A percentile compares a stretch with the other conserved stretches of the same genome.
Conservation (phyloP, 2,888 invertebrate genomes). For the Brachyopa scutellaris region DNA sequence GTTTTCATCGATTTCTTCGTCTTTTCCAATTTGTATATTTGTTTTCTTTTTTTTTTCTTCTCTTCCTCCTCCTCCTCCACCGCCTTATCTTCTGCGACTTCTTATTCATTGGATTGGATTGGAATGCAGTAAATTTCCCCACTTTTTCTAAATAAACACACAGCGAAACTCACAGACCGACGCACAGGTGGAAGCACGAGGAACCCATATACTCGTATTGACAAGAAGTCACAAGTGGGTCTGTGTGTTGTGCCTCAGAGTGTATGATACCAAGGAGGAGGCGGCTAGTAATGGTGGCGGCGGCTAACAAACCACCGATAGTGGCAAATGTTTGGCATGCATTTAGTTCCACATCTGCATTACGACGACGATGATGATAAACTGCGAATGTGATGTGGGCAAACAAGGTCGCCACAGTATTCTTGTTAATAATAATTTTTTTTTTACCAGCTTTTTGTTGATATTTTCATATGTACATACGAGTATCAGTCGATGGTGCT, state of each 20-base stretch:
- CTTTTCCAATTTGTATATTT: conserved; percentile 19
- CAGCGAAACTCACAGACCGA: conserved; percentile 26
- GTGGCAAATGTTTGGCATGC: conserved; percentile 53
- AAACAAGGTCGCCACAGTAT: conserved; percentile 62
- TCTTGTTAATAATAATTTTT: conserved; percentile 34
- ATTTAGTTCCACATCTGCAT: conserved; percentile 57
- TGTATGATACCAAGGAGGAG: not conserved
- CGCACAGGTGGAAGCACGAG: not conserved
- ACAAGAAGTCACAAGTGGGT: conserved; percentile 66
- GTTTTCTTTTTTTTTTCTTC: conserved; percentile 31
- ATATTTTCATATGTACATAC: not conserved
- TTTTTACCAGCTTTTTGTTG: not conserved
- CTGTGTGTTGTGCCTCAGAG: conserved; percentile 27
- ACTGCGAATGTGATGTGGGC: conserved; percentile 46
- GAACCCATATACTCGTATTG: conserved; percentile 26
- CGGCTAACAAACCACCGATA: too few species aligned
- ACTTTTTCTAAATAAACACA: conserved; percentile 54
- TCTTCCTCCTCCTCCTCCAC: not conserved
- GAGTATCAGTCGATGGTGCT: not conserved
- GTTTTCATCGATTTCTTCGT: conserved; percentile 34
- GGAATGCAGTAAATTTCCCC: conserved; percentile 69
- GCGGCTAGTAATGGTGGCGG: not conserved
- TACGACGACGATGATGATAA: conserved; percentile 36
- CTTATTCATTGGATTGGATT: conserved; percentile 52
- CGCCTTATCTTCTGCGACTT: not conserved